These are phyloP conservation scores for Riptortus pedestris DNA, from an alignment of 1,140 invertebrate species.

Conservation along the genomic window DNA sequence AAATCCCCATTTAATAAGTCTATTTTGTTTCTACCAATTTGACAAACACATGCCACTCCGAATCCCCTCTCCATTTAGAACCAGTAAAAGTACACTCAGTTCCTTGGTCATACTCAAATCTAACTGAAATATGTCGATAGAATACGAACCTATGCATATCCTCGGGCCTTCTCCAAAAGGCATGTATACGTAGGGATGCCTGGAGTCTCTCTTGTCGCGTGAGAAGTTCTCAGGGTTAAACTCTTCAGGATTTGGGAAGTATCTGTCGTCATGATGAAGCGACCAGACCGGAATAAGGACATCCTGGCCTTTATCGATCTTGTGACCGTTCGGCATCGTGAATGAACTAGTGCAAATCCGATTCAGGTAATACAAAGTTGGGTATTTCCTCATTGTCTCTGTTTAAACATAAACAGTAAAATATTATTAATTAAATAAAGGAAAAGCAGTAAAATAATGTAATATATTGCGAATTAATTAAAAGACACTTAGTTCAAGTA, in stretches of 20 bases:
- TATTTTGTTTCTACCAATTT: too few relatives aligned
- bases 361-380: conserved; percentile 39
- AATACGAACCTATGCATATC: too few relatives aligned
- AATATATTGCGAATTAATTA: neutral
- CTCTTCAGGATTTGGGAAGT: conserved; percentile 37
- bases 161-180: too few relatives aligned
- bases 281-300: conserved; percentile 37
- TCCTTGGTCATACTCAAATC: conserved; percentile 69
- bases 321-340: conserved; percentile 26
- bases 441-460: neutral
- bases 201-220: conserved; percentile 30
- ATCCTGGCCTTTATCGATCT: conserved; percentile 33
- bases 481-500: neutral
- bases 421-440: neutral
- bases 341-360: conserved; percentile 42
- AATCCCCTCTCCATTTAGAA: too few relatives aligned
- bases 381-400: conserved; percentile 49
- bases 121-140: conserved; percentile 62
- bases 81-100: too few relatives aligned
- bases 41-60: too few relatives aligned
- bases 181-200: conserved; percentile 43
- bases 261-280: conserved; percentile 38
- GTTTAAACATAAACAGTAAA: neutral
- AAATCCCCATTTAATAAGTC: too few relatives aligned
- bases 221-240: conserved; percentile 39